Evolutionary conservation across 2,888 invertebrate species (phyloP).

Genomic region (Iphiclides podalirius): DNA sequence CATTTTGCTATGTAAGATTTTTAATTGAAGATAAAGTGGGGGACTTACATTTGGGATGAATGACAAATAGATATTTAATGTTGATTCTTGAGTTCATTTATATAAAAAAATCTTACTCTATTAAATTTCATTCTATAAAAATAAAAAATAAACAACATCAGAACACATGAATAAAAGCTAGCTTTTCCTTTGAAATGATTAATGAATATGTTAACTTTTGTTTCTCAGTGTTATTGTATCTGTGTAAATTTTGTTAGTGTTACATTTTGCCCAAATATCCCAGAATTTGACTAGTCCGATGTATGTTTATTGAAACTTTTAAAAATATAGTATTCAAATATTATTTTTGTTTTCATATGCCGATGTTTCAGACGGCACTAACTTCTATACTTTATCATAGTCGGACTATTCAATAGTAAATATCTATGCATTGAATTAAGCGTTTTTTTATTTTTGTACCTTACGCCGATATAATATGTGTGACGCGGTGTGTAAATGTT

Average conservation of each 20-base stretch:
- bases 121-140: no score
- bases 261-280: conserved; percentile 18
- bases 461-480: conserved; percentile 42
- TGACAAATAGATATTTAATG: neutral
- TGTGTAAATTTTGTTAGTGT: conserved; percentile 28
- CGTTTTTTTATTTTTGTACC: conserved; percentile 47
- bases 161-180: no score
- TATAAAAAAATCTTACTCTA: no score
- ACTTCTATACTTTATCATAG: conserved; percentile 24
- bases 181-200: no score
- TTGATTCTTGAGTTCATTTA: conserved; percentile 3
- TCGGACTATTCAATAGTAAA: conserved; percentile 51
- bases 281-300: conserved; percentile 69
- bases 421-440: neutral
- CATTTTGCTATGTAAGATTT: conserved; percentile 13
- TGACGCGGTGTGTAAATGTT: conserved; percentile 55
- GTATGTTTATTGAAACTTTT: conserved; percentile 31
- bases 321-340: no score
- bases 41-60: no score
- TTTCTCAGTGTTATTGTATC: conserved; percentile 46
- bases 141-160: no score
- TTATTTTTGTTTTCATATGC: no score
- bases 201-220: conserved; percentile 44
- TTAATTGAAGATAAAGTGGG: neutral
- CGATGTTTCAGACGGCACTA: no score